These are phyloP conservation scores for Campoplex nolae DNA, from an alignment of 2,888 invertebrate species.

Conservation along the genomic window DNA sequence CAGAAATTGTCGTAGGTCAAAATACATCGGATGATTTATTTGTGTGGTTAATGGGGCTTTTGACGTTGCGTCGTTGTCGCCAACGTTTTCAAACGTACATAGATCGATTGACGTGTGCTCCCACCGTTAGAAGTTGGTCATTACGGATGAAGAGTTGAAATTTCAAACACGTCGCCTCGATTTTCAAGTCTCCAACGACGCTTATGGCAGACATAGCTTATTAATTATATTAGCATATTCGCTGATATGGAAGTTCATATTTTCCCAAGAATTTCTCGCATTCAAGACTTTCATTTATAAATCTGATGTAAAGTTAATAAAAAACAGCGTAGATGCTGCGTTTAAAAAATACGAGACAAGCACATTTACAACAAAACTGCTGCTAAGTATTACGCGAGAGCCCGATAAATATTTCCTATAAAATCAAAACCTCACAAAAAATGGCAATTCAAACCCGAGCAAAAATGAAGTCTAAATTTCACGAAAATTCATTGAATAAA, in stretches of 20 bases:
- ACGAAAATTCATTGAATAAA: too few species aligned
- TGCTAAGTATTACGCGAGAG: too few species aligned
- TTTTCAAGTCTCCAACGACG: neutral
- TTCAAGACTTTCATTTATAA: neutral
- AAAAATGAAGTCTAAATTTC: too few species aligned
- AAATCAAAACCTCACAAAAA: too few species aligned
- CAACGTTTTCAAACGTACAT: constrained; percentile 51
- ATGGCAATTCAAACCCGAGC: too few species aligned
- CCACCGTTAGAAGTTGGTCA: constrained; percentile 63
- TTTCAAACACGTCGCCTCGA: constrained; percentile 53
- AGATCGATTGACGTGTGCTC: constrained; percentile 35
- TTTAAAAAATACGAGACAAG: too few species aligned
- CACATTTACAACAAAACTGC: too few species aligned
- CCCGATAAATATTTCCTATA: too few species aligned
- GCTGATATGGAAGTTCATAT: neutral
- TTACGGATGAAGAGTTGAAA: constrained; percentile 74
- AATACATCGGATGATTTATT: constrained; percentile 75
- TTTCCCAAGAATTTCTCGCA: neutral
- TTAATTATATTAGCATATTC: constrained; percentile 47
- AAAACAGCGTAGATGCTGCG: neutral
- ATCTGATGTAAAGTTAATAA: neutral
- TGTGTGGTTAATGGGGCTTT: constrained; percentile 74
- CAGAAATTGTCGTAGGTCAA: constrained; percentile 24
- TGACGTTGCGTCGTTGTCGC: constrained; percentile 72
- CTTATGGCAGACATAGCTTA: constrained; percentile 11